Base-by-base conservation (phyloP, 2,113 vertebrate species). In the Baryphthengus martii region DNA sequence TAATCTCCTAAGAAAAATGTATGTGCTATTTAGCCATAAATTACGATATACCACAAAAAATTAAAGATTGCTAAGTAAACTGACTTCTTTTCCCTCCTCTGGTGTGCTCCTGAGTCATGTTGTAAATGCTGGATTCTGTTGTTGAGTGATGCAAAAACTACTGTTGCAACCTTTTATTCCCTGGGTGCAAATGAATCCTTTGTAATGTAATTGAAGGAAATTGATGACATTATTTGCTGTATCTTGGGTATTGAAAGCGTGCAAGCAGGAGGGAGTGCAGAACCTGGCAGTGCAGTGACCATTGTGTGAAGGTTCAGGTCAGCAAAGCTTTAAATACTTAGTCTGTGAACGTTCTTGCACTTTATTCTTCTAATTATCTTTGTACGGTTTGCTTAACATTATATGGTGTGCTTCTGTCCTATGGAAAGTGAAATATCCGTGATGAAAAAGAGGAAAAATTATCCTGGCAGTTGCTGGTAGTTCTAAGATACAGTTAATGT, bases 71-170 rank as follows among this genome's bases (percentile, higher is more conserved):
- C 88, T 78, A 93, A 88, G 88, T 88, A 97, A 97, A 95, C n/a
- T 95, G 3, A 81, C 74, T 89, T 95, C 83, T 76, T n/a, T n/a
- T 33, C 29, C 37, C 82, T 90, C 52, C 70, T 90, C 74, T 76
- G 33, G 3, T 78, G 90, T 89, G 93, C 94, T 97, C 89, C 86
- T 70, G 89, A 97, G 94, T 87, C 81, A 76, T 24, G 56, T 96
- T 97, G 81, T 85, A 95, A 95, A 91, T 91, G 77, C 89, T 39
- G 37, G 63, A 90, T 95, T 95, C 93, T 96, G 77, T 95, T 96
- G 93, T 31, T 95, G 94, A 97, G 94, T 96, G 96, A 96, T 97
- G 95, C 77, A 73, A 95, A 98, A 97, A 75, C 96, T 96, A 76
- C 98, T 55, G 80, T 92, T 31, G 3, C 89, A 96, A 95, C 75